Base-by-base conservation (phyloP, 2,113 vertebrate genomes). In the Gasterosteus nipponicus region DNA sequence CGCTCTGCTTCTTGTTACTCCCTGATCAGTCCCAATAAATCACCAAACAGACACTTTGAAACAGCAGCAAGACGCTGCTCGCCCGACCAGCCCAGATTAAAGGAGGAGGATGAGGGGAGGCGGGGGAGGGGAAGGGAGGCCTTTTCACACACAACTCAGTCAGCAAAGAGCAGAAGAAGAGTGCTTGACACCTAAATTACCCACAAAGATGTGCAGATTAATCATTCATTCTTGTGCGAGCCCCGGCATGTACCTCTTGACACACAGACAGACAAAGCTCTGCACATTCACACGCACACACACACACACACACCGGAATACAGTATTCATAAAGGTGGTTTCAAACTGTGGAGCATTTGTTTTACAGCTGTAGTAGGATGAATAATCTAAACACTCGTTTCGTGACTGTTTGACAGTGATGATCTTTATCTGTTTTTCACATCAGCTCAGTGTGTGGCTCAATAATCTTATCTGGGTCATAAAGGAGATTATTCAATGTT, bases 121-220 rank as follows among this genome's bases (percentile, higher is more conserved):
- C 54, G 29, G 49, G 47, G 58, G 38, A 59, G 29, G 56, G 41
- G 51, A 39, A 22, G 54, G 64, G 71, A 33, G 69, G 33, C 10
- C 58, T 81, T 77, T 86, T 64, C 71, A 59, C 76, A 74, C 80
- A 69, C 69, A 68, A 56, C 73, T 67, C 72, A 66, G 66, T 67
- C 75, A 78, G 79, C 73, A 80, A 62, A 71, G 71, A 83, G 60
- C 77, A 59, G 69, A 69, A 65, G 77, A 82, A 65, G 76, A 83
- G 53, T 56, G 61, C 70, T 58, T 91, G 87, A 92, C 88, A 78
- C 87, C 77, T 85, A 89, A 91, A 91, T 90, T 88, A 91, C 83
- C 81, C 73, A 75, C 69, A 81, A 87, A 88, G 77, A 69, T 57
- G 41, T 5, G 31, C 67, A 83, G 73, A 90, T 92, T 84, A 90